Base-by-base conservation (phyloP, 2,113 vertebrate genomes). In the Cottus gobio region DNA sequence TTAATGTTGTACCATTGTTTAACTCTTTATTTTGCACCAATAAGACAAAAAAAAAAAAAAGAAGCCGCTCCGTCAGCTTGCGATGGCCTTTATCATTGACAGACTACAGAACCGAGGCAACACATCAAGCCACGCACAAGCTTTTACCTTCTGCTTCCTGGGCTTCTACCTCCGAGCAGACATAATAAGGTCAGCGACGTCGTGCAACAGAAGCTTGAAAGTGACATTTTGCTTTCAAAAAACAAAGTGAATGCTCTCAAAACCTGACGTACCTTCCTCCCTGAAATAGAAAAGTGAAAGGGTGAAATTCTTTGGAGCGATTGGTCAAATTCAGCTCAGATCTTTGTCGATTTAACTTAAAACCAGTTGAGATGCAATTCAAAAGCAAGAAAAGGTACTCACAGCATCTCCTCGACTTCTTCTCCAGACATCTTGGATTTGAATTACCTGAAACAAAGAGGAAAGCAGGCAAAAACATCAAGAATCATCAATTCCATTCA, bases 221-320 rank as follows among this genome's bases (percentile, higher is more conserved):
- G 60, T 67, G 66, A 77, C 75, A 54, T 62, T 77, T 71, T 77
- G 46, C 60, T 77, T 82, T 74, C 1, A 11, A 50, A 36, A 74
- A 34, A 71, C 46, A 63, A 13, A 44, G 44, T 12, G 30, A 61
- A 71, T 1, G 22, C 50, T 80, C 54, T 63, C 10, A 39, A 66
- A 71, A 28, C 30, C 84, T 86, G 85, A 82, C 91, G 78, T 85
- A 93, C 92, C 93, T 87, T 92, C 93, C 77, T 92, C 91, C 70
- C 91, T 92, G 73, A 66, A 85, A 83, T 61, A 75, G 26, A 84
- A 56, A 87, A 18, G 20, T n/a, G 37, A 58, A 66, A 13, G 7
- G 0, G 7, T 28, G 37, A 81, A 72, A 16, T 44, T 75, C 36
- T 75, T 48, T 22, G 24, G n/a, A 70, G 15, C 15, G 20, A 30